Evolutionary conservation across 2,888 invertebrate genomes (phyloP).

Genomic region (Caenorhabditis doughertyi): DNA sequence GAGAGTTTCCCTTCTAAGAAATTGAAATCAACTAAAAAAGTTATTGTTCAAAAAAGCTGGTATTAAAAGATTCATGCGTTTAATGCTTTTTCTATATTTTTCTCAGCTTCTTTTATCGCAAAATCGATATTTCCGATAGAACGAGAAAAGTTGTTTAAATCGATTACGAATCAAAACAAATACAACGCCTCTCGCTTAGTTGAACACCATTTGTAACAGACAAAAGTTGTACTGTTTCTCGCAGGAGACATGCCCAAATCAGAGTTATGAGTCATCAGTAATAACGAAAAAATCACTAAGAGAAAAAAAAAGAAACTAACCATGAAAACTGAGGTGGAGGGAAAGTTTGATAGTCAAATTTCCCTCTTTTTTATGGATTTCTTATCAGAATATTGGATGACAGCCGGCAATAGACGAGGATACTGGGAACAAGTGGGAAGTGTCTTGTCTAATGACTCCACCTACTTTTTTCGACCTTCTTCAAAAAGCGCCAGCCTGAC

Average conservation of each 20-base stretch:
- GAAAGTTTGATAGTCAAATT: slow-evolving; percentile 39
- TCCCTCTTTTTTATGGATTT: slow-evolving; percentile 16
- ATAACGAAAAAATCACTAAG: slow-evolving; percentile 1
- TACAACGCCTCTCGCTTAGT: not conserved
- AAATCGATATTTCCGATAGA: slow-evolving; percentile 24
- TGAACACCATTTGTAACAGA: not conserved
- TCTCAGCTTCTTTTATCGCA: slow-evolving; percentile 26
- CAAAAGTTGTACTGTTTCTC: slow-evolving; percentile 17
- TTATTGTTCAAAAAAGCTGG: not conserved
- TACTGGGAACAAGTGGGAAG: slow-evolving; percentile 28
- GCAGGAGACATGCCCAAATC: slow-evolving; percentile 23
- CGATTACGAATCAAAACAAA: slow-evolving; percentile 4
- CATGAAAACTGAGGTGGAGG: slow-evolving; percentile 40
- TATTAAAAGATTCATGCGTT: not conserved
- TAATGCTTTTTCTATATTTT: not conserved
- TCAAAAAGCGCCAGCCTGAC: slow-evolving; percentile 4
- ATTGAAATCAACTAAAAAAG: not conserved
- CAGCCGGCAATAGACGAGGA: not conserved
- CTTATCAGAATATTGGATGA: slow-evolving; percentile 36
- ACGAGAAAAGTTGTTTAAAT: not conserved
- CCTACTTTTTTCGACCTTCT: slow-evolving; percentile 34
- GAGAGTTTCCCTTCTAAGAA: not conserved
- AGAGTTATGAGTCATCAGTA: slow-evolving; percentile 31
- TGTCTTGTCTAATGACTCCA: slow-evolving; percentile 42
- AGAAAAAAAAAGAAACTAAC: slow-evolving; percentile 43